A percentile compares a stretch with the other conserved stretches of the same genome.
Evolutionary conservation across 1,140 invertebrate species (phyloP).

Genomic region (Calephelis virginiensis): DNA sequence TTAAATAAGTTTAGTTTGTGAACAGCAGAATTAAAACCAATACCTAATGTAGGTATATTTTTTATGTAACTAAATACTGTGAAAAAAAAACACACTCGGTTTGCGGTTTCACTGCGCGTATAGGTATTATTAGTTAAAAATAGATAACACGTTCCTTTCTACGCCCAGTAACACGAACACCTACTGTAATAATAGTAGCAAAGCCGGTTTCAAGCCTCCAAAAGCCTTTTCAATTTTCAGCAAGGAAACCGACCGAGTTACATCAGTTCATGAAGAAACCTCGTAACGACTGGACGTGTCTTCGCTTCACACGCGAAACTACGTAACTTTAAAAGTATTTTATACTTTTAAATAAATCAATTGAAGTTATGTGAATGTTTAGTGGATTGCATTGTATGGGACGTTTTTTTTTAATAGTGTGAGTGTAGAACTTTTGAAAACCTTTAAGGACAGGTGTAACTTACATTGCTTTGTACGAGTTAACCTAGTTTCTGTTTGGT

Average conservation of each 20-base stretch:
- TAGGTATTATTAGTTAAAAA: too few relatives aligned
- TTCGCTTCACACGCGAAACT: neutral
- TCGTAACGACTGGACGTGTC: neutral
- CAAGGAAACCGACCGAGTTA: constrained; percentile 3
- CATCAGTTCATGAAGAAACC: neutral
- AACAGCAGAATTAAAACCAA: too few relatives aligned
- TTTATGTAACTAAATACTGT: too few relatives aligned
- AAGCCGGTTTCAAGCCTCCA: constrained; percentile 3
- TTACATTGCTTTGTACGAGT: neutral
- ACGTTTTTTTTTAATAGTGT: neutral
- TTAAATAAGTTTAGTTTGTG: too few relatives aligned
- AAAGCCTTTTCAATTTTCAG: constrained; percentile 13
- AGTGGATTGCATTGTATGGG: neutral
- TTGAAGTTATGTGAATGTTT: neutral
- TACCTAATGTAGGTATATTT: too few relatives aligned
- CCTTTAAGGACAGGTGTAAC: constrained; percentile 1
- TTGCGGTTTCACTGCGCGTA: too few relatives aligned
- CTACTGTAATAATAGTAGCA: neutral
- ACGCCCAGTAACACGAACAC: too few relatives aligned
- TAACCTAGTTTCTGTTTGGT: constrained; percentile 7
- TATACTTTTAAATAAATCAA: neutral
- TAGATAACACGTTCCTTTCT: neutral
- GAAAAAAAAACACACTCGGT: too few relatives aligned
- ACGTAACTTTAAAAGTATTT: constrained; percentile 4
- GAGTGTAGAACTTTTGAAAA: neutral